These are phyloP conservation scores for Anneissia japonica DNA, from an alignment of 35 echinoderm and acorn worm genomes.

Conservation along the genomic window DNA sequence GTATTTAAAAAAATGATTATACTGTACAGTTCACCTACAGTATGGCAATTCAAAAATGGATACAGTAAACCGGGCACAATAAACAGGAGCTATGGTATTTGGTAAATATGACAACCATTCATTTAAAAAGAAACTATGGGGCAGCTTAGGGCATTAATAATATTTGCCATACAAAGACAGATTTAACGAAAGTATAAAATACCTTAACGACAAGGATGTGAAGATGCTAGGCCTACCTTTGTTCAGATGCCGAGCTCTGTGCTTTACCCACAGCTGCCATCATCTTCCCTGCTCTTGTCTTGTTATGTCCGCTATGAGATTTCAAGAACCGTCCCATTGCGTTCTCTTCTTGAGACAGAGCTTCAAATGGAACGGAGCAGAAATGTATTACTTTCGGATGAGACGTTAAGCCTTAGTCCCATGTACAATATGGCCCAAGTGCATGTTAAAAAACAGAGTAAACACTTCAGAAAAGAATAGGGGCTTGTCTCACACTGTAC, in stretches of 20 bases:
- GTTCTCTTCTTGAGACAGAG: slow-evolving; percentile 88
- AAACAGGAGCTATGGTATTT: too few species aligned
- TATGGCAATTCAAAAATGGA: too few species aligned
- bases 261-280: slow-evolving; percentile 98
- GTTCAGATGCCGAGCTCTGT: slow-evolving; percentile 93
- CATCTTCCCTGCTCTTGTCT: slow-evolving; percentile 99
- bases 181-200: too few species aligned
- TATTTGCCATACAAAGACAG: too few species aligned
- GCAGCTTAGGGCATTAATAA: too few species aligned
- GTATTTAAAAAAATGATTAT: too few species aligned
- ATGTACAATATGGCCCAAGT: neutral
- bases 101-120: too few species aligned
- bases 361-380: neutral
- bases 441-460: neutral
- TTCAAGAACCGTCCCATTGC: slow-evolving; percentile 97
- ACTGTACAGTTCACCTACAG: too few species aligned
- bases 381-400: neutral
- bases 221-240: slow-evolving; percentile 75
- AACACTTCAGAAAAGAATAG: neutral
- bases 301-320: slow-evolving; percentile 72
- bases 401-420: neutral
- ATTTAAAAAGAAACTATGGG: too few species aligned
- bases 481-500: neutral
- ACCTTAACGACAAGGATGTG: too few species aligned
- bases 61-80: too few species aligned